Evolutionary conservation across 1,140 invertebrate species (phyloP).

Genomic region (Drosophila ironensis): DNA sequence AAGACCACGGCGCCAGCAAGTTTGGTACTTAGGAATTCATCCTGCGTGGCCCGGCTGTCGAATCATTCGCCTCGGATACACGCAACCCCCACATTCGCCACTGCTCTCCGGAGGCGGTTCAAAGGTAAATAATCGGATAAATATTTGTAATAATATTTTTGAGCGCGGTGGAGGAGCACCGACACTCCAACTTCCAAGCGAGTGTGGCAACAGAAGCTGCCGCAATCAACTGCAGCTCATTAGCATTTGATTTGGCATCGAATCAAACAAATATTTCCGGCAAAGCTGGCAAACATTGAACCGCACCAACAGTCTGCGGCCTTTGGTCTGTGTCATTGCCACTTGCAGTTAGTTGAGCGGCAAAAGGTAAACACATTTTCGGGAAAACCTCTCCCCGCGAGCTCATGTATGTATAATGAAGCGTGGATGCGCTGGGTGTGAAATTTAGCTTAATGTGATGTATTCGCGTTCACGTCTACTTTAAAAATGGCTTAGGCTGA

Average conservation of each 20-base stretch:
- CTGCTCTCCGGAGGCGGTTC: slow-evolving; percentile 22
- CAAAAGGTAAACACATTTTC: slow-evolving; percentile 42
- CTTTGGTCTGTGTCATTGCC: slow-evolving; percentile 46
- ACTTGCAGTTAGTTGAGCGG: slow-evolving; percentile 28
- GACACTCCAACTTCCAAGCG: slow-evolving; percentile 16
- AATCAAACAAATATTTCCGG: slow-evolving; percentile 63
- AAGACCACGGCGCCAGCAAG: slow-evolving; percentile 30
- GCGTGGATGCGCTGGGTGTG: not conserved
- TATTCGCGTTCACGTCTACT: not conserved
- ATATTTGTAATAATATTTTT: slow-evolving; percentile 55
- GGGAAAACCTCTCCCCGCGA: slow-evolving; percentile 4
- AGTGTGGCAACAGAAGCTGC: slow-evolving; percentile 15
- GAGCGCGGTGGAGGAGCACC: not conserved
- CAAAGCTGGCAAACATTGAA: slow-evolving; percentile 57
- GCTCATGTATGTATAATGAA: slow-evolving; percentile 14
- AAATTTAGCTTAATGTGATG: slow-evolving; percentile 1
- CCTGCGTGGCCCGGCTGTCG: slow-evolving; percentile 22
- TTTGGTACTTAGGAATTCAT: slow-evolving; percentile 54
- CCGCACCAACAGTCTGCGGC: slow-evolving; percentile 20
- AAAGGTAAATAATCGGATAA: slow-evolving; percentile 73
- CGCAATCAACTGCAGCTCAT: slow-evolving; percentile 60
- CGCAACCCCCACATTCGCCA: not conserved
- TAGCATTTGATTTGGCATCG: slow-evolving; percentile 64
- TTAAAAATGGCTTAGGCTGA: too few relatives aligned
- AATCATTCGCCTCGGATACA: slow-evolving; percentile 19